Base-by-base conservation (phyloP, 2,797 vertebrate genomes). In the Pitangus sulphuratus region DNA sequence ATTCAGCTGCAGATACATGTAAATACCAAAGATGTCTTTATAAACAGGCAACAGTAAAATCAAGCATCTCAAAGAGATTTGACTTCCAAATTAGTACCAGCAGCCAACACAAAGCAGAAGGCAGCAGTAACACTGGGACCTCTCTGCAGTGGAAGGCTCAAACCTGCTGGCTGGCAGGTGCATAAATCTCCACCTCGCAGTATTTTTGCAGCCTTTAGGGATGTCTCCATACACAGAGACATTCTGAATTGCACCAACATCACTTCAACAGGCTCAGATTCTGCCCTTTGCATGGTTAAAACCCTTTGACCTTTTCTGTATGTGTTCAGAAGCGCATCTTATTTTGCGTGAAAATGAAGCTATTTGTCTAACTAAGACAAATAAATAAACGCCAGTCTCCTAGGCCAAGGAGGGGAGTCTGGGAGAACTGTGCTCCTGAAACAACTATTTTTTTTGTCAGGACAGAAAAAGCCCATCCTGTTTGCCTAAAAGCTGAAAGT, bases 251-350 rank as follows among this genome's bases (percentile, higher is more conserved):
- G 79, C 26, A 48, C 61, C 80, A 93, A 21, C 48, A 90, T 77
- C 75, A 60, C 53, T 95, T 93, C 95, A 96, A 89, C 42, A 66
- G 84, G 89, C 94, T 96, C 93, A 69, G 35, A 81, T 86, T 95
- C 84, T 96, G 37, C 87, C 71, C 77, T 94, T 89, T 90, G 28
- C 48, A 5, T 80, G 66, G 53, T 62, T 90, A 93, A 96, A 97
- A 93, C 74, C 65, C 88, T 95, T 90, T 92, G 80, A 95, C 78
- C 89, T 95, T 87, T 82, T 44, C 90, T 85, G 14, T 77, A 81
- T 37, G 65, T 8, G 0, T 86, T 79, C 75, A 68, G 44, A 83
- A 92, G 26, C 31, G 53, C 84, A 85, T 57, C 71, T 68, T 82
- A 84, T 90, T 95, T 89, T 93, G 84, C 0, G 1, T 85, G 75